Base-by-base conservation (phyloP, 2,888 invertebrate species). In the Tromatobia lineatoria region DNA sequence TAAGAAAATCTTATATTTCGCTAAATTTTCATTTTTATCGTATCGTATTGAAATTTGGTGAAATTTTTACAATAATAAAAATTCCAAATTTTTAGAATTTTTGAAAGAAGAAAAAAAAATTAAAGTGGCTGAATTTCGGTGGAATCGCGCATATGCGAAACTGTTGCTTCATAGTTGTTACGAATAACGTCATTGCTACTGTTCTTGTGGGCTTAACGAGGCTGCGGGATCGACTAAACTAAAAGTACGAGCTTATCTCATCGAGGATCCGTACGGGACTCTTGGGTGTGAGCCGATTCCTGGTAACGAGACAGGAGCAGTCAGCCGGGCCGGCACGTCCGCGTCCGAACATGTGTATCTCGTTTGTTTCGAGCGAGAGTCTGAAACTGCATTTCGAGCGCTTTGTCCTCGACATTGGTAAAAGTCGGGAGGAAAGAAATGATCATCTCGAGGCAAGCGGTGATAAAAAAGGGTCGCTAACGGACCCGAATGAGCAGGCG, bases 331-430 rank as follows among this genome's bases (percentile, higher is more conserved):
- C 47, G n/a, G 25, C 57, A 47, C 67, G 71, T 81, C 75, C 59
- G 69, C 54, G 45, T 57, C 47, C 29, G 23, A 67, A 82, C 82
- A 82, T 82, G 73, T 82, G 82, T 73, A 77, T 67, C 82, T 82
- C 82, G 77, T 82, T 82, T 77, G 50, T 50, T 82, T 71, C 57
- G 76, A 71, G 18, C 15, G 64, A 81, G 71, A 71, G 20, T 81
- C 64, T 52, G 47, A 47, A 50, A 52, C 42, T 77, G 82, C 77
- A 77, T 73, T 47, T 73, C 25, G 52, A 34, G 23, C 42, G 18
- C 47, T 61, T 70, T 20, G n/a, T 18, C 20, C 64, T 64, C 66
- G 38, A 25, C 76, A 59, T 15, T 71, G 57, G 57, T 50, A 29
- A 67, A 71, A 82, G 77, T 71, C 47, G 50, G 29, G 66, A 71